Percentiles rank a stretch among this genome's conserved stretches.
Conservation (phyloP, 2,797 vertebrate species). For the Etheostoma nigrum region DNA sequence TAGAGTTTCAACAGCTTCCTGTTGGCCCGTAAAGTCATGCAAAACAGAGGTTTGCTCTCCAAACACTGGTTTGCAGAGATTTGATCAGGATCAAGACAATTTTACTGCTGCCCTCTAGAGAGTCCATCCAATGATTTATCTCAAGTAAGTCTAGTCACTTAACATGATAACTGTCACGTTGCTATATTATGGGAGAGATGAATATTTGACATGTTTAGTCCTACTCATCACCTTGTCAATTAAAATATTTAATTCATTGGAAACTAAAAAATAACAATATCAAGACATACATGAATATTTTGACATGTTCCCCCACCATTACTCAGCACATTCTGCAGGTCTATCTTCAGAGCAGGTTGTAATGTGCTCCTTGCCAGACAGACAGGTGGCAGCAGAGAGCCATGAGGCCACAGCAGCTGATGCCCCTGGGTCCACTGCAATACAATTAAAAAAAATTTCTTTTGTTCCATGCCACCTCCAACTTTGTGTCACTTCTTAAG, state of each 20-base stretch:
- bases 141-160: constrained; percentile 17
- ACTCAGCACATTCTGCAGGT: constrained; percentile 70
- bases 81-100: constrained; percentile 48
- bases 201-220: constrained; percentile 9
- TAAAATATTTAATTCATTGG: not conserved
- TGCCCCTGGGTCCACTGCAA: constrained; percentile 57
- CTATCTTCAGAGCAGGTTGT: not conserved
- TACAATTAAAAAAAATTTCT: constrained; percentile 74
- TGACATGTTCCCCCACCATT: constrained; percentile 29
- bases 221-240: not conserved
- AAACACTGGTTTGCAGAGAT: constrained; percentile 49
- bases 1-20: constrained; percentile 79
- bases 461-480: constrained; percentile 69
- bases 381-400: constrained; percentile 99
- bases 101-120: constrained; percentile 34
- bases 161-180: constrained; percentile 14
- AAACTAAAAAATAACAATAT: not conserved
- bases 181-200: constrained; percentile 1
- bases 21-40: constrained; percentile 65
- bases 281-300: not conserved
- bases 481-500: constrained; percentile 66
- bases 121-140: constrained; percentile 44
- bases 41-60: constrained; percentile 47
- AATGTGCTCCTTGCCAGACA: constrained; percentile 71
- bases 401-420: constrained; percentile 51